phyloP scores from a whole-genome alignment of 2,888 invertebrate species.

The Thyatira batis region DNA sequence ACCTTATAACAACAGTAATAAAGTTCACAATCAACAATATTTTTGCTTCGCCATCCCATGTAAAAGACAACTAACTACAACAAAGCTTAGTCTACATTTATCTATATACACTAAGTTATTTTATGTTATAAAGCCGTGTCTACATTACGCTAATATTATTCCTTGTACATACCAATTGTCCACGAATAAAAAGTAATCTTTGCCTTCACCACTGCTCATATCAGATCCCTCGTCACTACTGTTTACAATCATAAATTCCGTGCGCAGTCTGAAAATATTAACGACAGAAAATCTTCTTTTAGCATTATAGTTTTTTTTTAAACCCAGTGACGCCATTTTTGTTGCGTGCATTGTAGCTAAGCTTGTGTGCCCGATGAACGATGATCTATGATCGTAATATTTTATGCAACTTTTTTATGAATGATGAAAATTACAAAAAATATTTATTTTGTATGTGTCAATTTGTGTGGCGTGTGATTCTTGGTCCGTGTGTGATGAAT shows the following conservation, averaged over 20 bases:
- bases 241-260: conserved; percentile 67
- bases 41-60: not conserved
- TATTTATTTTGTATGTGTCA: conserved; percentile 10
- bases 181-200: conserved; percentile 67
- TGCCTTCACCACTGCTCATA: conserved; percentile 58
- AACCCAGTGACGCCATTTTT: conserved; percentile 17
- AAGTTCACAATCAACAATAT: not conserved
- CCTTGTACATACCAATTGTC: conserved; percentile 71
- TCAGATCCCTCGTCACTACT: conserved; percentile 68
- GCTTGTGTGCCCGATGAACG: conserved; percentile 43
- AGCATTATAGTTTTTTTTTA: conserved; percentile 11
- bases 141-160: conserved; percentile 1
- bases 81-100: conserved; percentile 11
- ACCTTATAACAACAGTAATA: not conserved
- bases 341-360: conserved; percentile 31
- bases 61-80: not conserved
- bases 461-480: conserved; percentile 1
- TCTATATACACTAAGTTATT: not conserved
- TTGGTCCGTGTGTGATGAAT: not conserved
- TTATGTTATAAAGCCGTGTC: conserved; percentile 3
- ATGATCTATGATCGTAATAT: conserved; percentile 17
- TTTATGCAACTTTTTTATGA: conserved; percentile 10
- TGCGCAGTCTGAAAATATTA: conserved; percentile 72
- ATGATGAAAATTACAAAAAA: conserved; percentile 8
- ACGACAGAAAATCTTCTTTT: conserved; percentile 40